A percentile compares a stretch with the other conserved stretches of the same genome.
These are phyloP conservation scores for Halisarca cf. caerulea DNA, from an alignment of 37 sponge, comb jelly and placozoan species.

Conservation along the genomic window DNA sequence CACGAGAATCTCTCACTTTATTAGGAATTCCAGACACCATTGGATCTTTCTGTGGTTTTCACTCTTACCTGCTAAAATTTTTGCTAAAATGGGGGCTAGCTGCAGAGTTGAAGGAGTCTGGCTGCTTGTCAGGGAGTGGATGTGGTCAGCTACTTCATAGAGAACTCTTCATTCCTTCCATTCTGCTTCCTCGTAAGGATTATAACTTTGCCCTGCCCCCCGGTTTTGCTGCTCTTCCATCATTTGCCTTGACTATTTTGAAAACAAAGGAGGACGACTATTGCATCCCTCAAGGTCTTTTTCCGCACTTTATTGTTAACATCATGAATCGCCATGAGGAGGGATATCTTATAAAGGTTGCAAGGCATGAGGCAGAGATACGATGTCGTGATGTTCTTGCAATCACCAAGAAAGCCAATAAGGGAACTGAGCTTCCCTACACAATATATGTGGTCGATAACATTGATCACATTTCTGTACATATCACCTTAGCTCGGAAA, in stretches of 20 bases:
- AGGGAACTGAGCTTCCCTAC: background rate
- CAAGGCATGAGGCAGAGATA: background rate
- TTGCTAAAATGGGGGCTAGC: conserved; percentile 5
- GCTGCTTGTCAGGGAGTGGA: background rate
- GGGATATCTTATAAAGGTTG: background rate
- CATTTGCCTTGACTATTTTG: background rate
- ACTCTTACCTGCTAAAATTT: background rate
- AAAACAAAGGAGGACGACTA: background rate
- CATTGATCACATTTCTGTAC: background rate
- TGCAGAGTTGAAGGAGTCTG: background rate
- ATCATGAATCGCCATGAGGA: background rate
- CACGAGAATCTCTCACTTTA: background rate
- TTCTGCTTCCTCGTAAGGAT: background rate
- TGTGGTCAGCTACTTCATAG: background rate
- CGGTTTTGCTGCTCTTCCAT: background rate
- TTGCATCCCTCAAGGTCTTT: background rate
- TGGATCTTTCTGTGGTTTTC: background rate
- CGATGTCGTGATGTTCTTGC: background rate
- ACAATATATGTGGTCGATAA: background rate
- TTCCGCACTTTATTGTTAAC: background rate
- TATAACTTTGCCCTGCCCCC: background rate
- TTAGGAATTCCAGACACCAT: background rate
- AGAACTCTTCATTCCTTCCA: background rate
- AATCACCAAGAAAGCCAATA: background rate
- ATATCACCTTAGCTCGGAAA: background rate